Evolutionary conservation across 35 echinoderm and acorn worm species (phyloP).

Genomic region (Ophioderma brevispina): DNA sequence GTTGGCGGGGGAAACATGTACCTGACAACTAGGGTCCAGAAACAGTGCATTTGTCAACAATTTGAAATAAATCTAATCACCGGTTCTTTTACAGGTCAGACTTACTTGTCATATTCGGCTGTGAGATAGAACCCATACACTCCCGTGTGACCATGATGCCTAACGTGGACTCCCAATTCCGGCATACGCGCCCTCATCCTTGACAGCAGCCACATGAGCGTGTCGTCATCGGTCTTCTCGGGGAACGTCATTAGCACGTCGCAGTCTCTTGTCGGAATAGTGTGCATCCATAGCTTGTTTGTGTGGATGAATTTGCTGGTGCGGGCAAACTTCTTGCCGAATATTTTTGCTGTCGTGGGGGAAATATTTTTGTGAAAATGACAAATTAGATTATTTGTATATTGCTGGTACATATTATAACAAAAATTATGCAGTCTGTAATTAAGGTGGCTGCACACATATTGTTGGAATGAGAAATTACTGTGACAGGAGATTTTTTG

Average conservation of each 20-base stretch:
- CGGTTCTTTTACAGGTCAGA: too few species aligned
- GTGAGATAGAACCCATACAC: constrained; percentile 91
- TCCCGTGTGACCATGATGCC: constrained; percentile 77
- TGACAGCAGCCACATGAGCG: constrained; percentile 79
- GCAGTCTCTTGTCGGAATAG: constrained; percentile 82
- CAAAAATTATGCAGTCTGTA: too few species aligned
- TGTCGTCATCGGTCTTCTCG: constrained; percentile 72
- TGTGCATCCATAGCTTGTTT: constrained; percentile 90
- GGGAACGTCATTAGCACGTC: constrained; percentile 94
- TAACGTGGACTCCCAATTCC: constrained; percentile 66
- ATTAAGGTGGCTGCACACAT: too few species aligned
- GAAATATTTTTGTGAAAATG: too few species aligned
- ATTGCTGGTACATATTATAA: too few species aligned
- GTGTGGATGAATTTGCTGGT: constrained; percentile 90
- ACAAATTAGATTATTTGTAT: too few species aligned
- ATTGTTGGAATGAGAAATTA: too few species aligned
- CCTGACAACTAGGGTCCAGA: too few species aligned
- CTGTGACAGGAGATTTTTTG: too few species aligned
- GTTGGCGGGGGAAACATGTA: too few species aligned
- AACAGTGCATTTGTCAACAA: too few species aligned
- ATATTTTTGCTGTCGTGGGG: constrained; percentile 77
- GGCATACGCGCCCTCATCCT: constrained; percentile 60
- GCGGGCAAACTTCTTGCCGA: constrained; percentile 91
- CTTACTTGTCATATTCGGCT: constrained; percentile 75
- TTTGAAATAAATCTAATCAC: too few species aligned